Evolutionary conservation across 2,797 vertebrate species (phyloP).

Genomic region (Siniperca undulata): DNA sequence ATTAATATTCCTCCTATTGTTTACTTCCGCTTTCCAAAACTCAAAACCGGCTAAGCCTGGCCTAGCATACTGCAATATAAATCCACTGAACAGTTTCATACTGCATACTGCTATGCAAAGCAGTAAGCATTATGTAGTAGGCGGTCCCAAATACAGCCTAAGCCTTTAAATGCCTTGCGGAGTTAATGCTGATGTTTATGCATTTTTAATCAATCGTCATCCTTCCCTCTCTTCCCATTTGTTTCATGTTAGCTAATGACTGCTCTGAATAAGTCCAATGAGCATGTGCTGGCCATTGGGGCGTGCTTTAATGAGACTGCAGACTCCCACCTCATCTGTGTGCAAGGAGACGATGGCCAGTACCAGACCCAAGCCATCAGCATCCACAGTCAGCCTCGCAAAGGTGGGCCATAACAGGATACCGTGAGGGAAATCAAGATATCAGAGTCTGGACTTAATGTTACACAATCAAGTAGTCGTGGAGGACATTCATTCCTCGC

Average conservation of each 20-base stretch:
- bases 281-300: conserved; percentile 96
- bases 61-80: too few species aligned
- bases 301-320: conserved; percentile 97
- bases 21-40: too few species aligned
- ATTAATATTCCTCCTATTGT: too few species aligned
- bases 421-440: too few species aligned
- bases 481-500: background rate
- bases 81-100: too few species aligned
- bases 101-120: too few species aligned
- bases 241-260: conserved; percentile 91
- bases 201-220: background rate
- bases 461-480: background rate
- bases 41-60: too few species aligned
- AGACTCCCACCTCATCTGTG: conserved; percentile 98
- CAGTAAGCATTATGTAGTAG: too few species aligned
- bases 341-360: conserved; percentile 96
- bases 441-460: conserved; percentile 4
- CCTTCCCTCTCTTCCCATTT: conserved; percentile 1
- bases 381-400: conserved; percentile 97
- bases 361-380: conserved; percentile 99
- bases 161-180: background rate
- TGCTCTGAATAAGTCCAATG: conserved; percentile 98
- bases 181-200: background rate
- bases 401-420: conserved; percentile 84
- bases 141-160: too few species aligned